Evolutionary conservation across 2,113 vertebrate genomes (phyloP).

Genomic region (Chionis minor): DNA sequence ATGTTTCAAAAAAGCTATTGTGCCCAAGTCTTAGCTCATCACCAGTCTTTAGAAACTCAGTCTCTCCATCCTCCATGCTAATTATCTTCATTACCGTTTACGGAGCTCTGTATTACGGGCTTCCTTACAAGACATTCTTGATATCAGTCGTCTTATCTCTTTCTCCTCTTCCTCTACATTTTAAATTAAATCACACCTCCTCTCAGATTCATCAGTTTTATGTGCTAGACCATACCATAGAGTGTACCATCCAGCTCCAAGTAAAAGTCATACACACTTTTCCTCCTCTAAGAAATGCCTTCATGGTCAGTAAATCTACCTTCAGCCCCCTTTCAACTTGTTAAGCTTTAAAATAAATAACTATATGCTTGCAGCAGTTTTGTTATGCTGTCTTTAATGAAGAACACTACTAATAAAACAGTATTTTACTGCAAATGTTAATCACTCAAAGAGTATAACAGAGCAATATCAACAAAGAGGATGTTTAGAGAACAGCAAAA

Average conservation of each 20-base stretch:
- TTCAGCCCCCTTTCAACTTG: not conserved
- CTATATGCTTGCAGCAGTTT: not conserved
- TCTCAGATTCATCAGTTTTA: not conserved
- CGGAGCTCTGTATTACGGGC: not conserved
- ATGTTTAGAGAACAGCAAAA: not conserved
- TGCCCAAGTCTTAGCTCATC: not conserved
- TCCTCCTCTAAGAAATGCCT: not conserved
- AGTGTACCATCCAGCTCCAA: not conserved
- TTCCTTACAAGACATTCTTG: not conserved
- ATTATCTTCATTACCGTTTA: not conserved
- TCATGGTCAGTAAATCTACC: not conserved
- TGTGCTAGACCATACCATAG: rapidly evolving
- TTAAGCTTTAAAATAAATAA: not conserved
- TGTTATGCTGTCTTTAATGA: not conserved
- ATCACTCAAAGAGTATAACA: not conserved
- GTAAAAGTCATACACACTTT: not conserved
- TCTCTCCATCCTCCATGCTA: not conserved
- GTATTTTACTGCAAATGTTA: not conserved
- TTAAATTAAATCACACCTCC: not conserved
- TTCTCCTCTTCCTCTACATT: not conserved
- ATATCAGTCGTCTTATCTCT: not conserved
- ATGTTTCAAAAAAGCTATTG: not conserved
- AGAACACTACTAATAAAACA: not conserved
- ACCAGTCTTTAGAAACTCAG: not conserved
- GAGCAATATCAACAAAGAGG: not conserved